Evolutionary conservation across 2,113 vertebrate genomes (phyloP).

Genomic region (Garra rufa): DNA sequence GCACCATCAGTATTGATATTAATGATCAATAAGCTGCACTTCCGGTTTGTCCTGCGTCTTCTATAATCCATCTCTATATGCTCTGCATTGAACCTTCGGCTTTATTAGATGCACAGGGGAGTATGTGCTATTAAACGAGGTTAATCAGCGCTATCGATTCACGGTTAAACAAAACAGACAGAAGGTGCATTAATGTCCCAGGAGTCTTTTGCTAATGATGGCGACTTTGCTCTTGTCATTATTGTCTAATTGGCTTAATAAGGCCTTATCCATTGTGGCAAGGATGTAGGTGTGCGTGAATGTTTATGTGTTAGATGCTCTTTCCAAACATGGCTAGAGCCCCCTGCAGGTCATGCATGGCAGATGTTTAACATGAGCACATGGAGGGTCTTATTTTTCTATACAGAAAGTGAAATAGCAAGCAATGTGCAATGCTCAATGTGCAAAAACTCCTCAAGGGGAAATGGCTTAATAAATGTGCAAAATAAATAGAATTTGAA

Average conservation of each 20-base stretch:
- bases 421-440: background rate
- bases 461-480: background rate
- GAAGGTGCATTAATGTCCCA: constrained; percentile 25
- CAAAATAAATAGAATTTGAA: background rate
- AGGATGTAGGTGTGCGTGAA: background rate
- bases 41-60: background rate
- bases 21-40: background rate
- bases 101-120: background rate
- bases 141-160: constrained; percentile 11
- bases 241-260: constrained; percentile 37
- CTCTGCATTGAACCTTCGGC: background rate
- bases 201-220: background rate
- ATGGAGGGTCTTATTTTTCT: background rate
- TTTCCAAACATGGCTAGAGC: background rate
- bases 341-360: background rate
- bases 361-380: no score
- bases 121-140: constrained; percentile 8
- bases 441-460: background rate
- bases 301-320: background rate
- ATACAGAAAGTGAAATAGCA: background rate
- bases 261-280: constrained; percentile 13
- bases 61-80: background rate
- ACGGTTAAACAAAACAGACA: constrained; percentile 9
- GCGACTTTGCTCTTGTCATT: constrained; percentile 11
- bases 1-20: background rate